phyloP scores from a whole-genome alignment of 2,113 vertebrate genomes.

The Nothoprocta perdicaria region DNA sequence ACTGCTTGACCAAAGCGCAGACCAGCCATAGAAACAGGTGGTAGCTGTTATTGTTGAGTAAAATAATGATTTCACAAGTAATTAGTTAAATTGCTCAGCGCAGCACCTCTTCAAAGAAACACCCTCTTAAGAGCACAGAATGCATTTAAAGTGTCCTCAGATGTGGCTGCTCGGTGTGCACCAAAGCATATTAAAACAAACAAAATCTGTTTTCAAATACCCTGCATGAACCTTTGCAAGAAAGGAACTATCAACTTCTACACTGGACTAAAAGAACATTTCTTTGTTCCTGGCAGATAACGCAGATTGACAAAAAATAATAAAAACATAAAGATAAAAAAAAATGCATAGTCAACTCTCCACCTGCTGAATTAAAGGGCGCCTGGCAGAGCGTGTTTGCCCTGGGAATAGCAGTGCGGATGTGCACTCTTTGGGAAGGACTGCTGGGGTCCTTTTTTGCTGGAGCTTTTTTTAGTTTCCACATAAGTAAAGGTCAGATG shows the following conservation, averaged over 20 bases:
- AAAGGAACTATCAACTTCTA: background rate
- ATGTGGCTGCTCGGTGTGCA: background rate
- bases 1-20: background rate
- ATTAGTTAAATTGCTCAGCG: slow-evolving; percentile 16
- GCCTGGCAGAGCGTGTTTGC: background rate
- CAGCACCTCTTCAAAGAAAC: background rate
- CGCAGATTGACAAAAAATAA: background rate
- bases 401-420: background rate
- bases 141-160: background rate
- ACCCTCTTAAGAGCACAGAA: background rate
- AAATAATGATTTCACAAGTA: slow-evolving; percentile 29
- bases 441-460: background rate
- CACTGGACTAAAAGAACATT: background rate
- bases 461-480: background rate
- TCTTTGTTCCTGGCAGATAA: background rate
- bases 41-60: slow-evolving; percentile 9
- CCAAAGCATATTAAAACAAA: background rate
- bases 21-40: slow-evolving; percentile 14
- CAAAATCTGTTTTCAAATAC: background rate
- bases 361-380: background rate
- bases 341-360: background rate
- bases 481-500: background rate
- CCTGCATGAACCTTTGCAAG: background rate
- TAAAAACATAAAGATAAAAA: background rate
- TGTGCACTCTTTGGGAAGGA: background rate